These are phyloP conservation scores for Gymnoscopelus braueri DNA, from an alignment of 2,797 vertebrate species.

Conservation along the genomic window DNA sequence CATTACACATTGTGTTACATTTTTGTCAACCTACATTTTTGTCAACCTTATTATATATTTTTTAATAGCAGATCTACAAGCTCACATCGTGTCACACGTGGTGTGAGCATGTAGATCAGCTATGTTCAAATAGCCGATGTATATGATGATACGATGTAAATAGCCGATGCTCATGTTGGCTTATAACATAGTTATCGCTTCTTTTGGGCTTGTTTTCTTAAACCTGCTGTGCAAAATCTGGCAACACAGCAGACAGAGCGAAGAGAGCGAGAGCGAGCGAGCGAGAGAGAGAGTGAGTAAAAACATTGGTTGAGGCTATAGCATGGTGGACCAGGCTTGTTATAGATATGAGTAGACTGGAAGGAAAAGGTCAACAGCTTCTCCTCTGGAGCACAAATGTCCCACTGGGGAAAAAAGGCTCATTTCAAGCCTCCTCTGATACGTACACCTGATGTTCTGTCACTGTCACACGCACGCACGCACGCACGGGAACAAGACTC, in stretches of 20 bases:
- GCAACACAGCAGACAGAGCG: conserved; percentile 23
- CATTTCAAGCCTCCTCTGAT: conserved; percentile 58
- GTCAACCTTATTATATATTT: too few relatives aligned
- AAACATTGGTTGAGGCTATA: conserved; percentile 58
- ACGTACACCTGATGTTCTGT: conserved; percentile 23
- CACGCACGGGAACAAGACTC: conserved; percentile 44
- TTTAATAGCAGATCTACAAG: too few relatives aligned
- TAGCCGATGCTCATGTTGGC: too few relatives aligned
- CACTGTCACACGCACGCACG: conserved; percentile 9
- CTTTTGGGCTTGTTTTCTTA: too few relatives aligned
- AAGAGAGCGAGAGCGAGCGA: conserved; percentile 64
- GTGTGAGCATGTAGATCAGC: too few relatives aligned
- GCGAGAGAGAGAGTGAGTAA: conserved; percentile 70
- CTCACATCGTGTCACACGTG: too few relatives aligned
- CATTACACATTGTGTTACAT: too few relatives aligned
- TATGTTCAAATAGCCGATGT: too few relatives aligned
- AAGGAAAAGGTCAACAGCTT: conserved; percentile 74
- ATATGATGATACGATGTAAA: too few relatives aligned
- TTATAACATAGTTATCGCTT: too few relatives aligned
- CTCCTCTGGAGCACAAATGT: conserved; percentile 62
- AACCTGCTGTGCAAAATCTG: too few relatives aligned
- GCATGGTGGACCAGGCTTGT: conserved; percentile 45
- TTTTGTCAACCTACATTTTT: too few relatives aligned
- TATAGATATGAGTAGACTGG: conserved; percentile 73
- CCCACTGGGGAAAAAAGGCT: conserved; percentile 65